Percentiles rank a stretch among this genome's conserved stretches.
phyloP scores from a whole-genome alignment of 2,797 vertebrate species.

The Chromis chromis region DNA sequence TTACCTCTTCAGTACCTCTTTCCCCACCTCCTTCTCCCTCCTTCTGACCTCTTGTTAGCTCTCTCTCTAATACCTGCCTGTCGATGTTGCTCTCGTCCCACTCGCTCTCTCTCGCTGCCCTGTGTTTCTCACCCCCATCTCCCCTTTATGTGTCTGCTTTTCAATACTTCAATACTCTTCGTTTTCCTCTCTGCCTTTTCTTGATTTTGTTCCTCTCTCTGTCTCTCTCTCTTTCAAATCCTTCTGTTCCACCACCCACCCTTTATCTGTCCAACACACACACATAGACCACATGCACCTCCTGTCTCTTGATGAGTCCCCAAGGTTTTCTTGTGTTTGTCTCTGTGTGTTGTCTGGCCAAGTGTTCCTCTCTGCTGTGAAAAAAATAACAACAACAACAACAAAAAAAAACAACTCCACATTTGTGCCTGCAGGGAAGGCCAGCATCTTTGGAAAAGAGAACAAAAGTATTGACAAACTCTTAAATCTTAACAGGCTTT shows the following conservation, averaged over 20 bases:
- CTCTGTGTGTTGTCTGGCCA: conserved; percentile 58
- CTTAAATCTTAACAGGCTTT: conserved; percentile 56
- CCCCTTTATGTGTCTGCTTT: conserved; percentile 39
- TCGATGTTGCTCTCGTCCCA: conserved; percentile 37
- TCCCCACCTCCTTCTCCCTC: conserved; percentile 13
- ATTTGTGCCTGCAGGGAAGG: conserved; percentile 50
- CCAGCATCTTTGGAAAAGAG: conserved; percentile 45
- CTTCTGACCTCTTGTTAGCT: conserved; percentile 50
- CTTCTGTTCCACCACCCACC: conserved; percentile 23
- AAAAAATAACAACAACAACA: conserved; percentile 35
- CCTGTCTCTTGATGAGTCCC: conserved; percentile 58
- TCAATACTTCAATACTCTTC: conserved; percentile 29
- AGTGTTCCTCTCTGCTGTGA: conserved; percentile 45
- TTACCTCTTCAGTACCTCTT: conserved; percentile 48
- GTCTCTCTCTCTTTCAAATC: conserved; percentile 36
- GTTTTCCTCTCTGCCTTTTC: conserved; percentile 32
- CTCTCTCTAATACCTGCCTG: conserved; percentile 56
- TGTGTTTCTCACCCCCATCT: conserved; percentile 27
- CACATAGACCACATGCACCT: conserved; percentile 8
- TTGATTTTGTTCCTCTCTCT: conserved; percentile 14
- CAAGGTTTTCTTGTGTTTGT: conserved; percentile 59
- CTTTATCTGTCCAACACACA: conserved; percentile 39
- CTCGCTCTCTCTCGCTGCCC: conserved; percentile 30
- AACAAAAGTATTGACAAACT: conserved; percentile 65
- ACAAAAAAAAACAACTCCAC: conserved; percentile 41